Conservation (phyloP, 2,888 invertebrate genomes). For the Pandemis heparana region DNA sequence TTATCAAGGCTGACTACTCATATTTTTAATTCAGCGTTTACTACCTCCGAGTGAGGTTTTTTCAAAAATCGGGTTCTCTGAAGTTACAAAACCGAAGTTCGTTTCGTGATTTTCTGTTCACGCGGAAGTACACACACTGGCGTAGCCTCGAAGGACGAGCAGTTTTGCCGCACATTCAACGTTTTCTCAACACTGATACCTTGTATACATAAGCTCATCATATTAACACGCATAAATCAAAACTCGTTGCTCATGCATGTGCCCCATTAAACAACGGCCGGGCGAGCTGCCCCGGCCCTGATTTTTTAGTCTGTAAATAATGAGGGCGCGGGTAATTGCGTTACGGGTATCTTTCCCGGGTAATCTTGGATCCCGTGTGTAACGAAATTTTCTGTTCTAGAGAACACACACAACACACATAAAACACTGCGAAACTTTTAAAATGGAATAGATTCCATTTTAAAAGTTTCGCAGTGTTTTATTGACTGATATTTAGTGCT, state of each 20-base stretch:
- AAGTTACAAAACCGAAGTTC: no score
- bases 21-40: no score
- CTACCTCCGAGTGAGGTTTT: no score
- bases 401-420: no score
- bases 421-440: no score
- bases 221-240: not conserved
- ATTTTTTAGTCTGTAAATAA: slow-evolving; percentile 28
- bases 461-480: not conserved
- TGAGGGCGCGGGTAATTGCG: slow-evolving; percentile 18
- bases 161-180: no score
- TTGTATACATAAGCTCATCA: not conserved
- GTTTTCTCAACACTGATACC: not conserved
- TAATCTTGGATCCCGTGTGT: not conserved
- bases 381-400: slow-evolving; percentile 9
- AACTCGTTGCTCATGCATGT: not conserved
- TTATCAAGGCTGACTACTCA: no score
- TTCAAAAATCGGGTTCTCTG: no score
- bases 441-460: no score
- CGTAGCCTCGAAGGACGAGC: no score
- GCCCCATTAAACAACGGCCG: slow-evolving; percentile 19
- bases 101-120: no score
- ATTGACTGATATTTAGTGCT: not conserved
- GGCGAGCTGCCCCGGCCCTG: not conserved
- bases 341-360: slow-evolving; percentile 9
- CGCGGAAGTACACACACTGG: no score